Conservation (phyloP, 2,113 vertebrate genomes). For the Tupaia tana region DNA sequence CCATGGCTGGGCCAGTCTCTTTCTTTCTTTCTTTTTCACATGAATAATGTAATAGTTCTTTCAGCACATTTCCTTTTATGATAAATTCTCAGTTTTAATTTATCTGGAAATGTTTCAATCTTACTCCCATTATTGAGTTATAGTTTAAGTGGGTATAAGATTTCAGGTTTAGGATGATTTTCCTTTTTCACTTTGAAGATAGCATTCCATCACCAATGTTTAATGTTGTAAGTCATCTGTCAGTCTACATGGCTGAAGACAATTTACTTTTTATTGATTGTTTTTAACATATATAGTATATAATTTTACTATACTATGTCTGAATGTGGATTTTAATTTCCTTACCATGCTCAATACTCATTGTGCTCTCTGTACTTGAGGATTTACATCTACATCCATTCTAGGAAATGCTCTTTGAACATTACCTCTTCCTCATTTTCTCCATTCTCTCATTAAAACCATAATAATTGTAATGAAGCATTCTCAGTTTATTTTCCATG, state of each 20-base stretch:
- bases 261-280: background rate
- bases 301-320: background rate
- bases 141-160: background rate
- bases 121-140: background rate
- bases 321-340: background rate
- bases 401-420: background rate
- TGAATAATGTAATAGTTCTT: background rate
- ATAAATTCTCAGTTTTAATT: background rate
- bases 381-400: background rate
- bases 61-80: background rate
- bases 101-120: background rate
- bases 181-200: background rate
- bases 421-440: background rate
- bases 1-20: too few relatives aligned
- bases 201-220: background rate
- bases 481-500: background rate
- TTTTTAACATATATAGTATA: background rate
- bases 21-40: background rate
- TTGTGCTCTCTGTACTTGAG: background rate
- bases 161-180: background rate
- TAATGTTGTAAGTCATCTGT: background rate
- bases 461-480: background rate
- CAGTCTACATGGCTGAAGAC: background rate
- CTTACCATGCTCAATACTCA: background rate
- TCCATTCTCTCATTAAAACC: constrained; percentile 31